Evolutionary conservation across 1,140 invertebrate species (phyloP).

Genomic region (Ceratitis capitata): DNA sequence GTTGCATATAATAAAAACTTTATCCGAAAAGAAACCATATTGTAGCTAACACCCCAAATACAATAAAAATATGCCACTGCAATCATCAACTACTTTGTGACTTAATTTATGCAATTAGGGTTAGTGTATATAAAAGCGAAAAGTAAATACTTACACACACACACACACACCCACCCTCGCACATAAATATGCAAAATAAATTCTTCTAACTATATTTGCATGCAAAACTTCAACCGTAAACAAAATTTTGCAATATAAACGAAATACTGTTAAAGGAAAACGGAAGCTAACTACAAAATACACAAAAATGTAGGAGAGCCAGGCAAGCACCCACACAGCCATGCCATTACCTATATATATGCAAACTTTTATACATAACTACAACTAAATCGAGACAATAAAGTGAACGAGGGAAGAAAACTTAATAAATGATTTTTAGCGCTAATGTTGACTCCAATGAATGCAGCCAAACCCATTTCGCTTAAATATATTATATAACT

Average conservation of each 20-base stretch:
- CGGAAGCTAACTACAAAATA: neutral
- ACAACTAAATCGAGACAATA: neutral
- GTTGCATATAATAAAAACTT: too few species aligned
- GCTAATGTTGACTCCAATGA: conserved; percentile 28
- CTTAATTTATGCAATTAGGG: conserved; percentile 7
- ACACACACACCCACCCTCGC: too few species aligned
- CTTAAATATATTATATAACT: too few species aligned
- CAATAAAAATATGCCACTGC: neutral
- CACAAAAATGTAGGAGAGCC: neutral
- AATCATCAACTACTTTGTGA: conserved; percentile 12
- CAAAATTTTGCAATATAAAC: neutral
- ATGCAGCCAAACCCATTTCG: conserved; percentile 12
- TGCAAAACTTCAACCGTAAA: neutral
- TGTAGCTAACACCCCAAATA: neutral
- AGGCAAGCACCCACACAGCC: neutral
- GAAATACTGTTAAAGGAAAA: neutral
- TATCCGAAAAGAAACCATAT: too few species aligned
- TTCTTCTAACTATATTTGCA: neutral
- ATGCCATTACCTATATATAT: too few species aligned
- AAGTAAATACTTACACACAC: too few species aligned
- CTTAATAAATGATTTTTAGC: conserved; percentile 33
- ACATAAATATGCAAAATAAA: neutral
- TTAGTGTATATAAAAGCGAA: neutral
- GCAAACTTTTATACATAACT: too few species aligned
- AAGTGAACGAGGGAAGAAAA: neutral